Conservation (phyloP, 2,888 invertebrate species). For the Acleris sparsana region DNA sequence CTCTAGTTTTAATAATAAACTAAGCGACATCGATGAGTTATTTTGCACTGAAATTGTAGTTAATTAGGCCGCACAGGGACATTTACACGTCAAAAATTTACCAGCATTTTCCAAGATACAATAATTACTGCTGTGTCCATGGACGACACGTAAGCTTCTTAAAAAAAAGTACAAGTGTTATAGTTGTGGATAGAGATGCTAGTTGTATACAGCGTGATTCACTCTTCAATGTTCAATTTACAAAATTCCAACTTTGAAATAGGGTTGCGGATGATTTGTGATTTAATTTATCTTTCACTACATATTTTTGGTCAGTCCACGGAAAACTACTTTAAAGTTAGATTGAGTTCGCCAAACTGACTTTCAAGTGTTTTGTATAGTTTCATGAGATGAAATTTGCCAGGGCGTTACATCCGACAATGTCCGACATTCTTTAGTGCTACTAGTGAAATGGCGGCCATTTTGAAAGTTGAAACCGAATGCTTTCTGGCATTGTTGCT, state of each 20-base stretch:
- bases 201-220: neutral
- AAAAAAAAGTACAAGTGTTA: no score
- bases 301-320: constrained; percentile 33
- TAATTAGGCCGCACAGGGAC: no score
- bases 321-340: constrained; percentile 40
- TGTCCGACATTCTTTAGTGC: neutral
- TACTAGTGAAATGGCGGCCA: neutral
- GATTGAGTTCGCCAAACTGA: constrained; percentile 38
- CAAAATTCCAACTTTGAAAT: constrained; percentile 21
- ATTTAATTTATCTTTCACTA: constrained; percentile 31
- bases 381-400: constrained; percentile 34
- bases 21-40: no score
- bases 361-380: constrained; percentile 39
- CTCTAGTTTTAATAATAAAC: no score
- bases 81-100: no score
- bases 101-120: no score
- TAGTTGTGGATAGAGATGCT: no score
- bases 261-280: constrained; percentile 31
- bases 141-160: no score
- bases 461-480: neutral
- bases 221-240: constrained; percentile 24
- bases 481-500: no score
- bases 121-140: no score
- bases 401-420: constrained; percentile 13
- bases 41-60: no score